Evolutionary conservation across 1,140 invertebrate genomes (phyloP).

Genomic region (Drosophila pruinosa): DNA sequence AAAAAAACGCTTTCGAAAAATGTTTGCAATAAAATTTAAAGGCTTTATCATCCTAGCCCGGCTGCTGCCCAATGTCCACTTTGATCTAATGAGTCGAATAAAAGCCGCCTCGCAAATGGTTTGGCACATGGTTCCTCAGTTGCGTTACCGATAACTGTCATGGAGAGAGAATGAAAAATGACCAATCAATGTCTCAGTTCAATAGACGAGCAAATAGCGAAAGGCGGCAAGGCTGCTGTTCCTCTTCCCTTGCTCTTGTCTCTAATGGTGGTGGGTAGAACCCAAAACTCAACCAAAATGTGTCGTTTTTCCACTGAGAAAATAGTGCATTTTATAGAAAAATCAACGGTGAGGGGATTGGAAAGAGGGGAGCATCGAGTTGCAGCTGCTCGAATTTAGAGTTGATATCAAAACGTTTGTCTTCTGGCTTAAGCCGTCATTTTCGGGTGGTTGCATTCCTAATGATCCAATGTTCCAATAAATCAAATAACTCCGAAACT

Average conservation of each 20-base stretch:
- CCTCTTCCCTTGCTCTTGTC: neutral
- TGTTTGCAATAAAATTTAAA: neutral
- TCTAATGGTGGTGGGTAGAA: slow-evolving; percentile 47
- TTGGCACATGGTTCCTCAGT: slow-evolving; percentile 36
- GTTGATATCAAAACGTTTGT: slow-evolving; percentile 31
- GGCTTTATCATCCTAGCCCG: neutral
- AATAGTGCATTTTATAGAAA: slow-evolving; percentile 70
- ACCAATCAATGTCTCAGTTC: slow-evolving; percentile 78
- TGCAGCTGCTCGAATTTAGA: slow-evolving; percentile 72
- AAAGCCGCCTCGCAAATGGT: slow-evolving; percentile 35
- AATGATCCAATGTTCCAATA: slow-evolving; percentile 13
- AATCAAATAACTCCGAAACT: neutral
- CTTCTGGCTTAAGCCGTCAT: slow-evolving; percentile 15
- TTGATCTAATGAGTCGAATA: slow-evolving; percentile 70
- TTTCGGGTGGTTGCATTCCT: slow-evolving; percentile 32
- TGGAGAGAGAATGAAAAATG: slow-evolving; percentile 71
- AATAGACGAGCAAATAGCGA: slow-evolving; percentile 54
- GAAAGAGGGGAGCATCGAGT: slow-evolving; percentile 29
- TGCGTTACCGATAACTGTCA: slow-evolving; percentile 69
- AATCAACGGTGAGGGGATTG: neutral
- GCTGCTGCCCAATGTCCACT: slow-evolving; percentile 41
- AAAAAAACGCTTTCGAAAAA: neutral
- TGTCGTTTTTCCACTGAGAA: slow-evolving; percentile 65
- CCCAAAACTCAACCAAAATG: slow-evolving; percentile 61
- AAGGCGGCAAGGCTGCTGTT: slow-evolving; percentile 41